Evolutionary conservation across 2,888 invertebrate genomes (phyloP), one percentile per base, ranked within the genome.

Genomic region (Trypoxylon attenuatum): DNA sequence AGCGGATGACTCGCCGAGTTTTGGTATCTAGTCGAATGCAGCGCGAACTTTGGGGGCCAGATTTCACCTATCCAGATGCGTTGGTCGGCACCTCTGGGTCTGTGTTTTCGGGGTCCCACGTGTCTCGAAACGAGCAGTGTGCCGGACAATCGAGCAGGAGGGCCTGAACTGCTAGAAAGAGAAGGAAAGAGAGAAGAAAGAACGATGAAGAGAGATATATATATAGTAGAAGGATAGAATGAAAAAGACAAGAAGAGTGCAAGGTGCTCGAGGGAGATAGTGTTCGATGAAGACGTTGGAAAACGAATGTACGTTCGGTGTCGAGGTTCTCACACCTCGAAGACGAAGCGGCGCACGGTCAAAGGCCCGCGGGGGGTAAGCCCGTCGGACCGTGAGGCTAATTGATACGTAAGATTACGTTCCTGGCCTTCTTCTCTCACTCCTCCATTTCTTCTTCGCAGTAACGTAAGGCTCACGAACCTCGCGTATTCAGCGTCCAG

Each of bases 371-470:
- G 83, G 87, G 86, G 86, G 87, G 86, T 85, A 84, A 82, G 79
- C 79, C 84, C 82, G 80, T 82, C 81, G 83, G 84, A 84, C 83
- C 82, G 83, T 82, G 83, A 81, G 84, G 84, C 87, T 87, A 87
- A 87, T 87, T 87, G 87, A 87, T 87, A 87, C 87, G 86, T 86
- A 85, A 86, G 85, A 86, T 86, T 86, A 85, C 84, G 82, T 84
- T 84, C 80, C 62, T 65, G 73, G 70, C 76, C 79, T 71, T 63
- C 62, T 64, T 64, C 64, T 61, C 55, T 71, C 64, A 23, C 71
- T 43, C 63, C 22, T 66, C 52, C 50, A 6, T 43, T n/a, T n/a
- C n/a, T n/a, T n/a, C n/a, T n/a, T 55, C 62, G 60, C 33, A 33
- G 13, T n/a, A n/a, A n/a, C n/a, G n/a, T n/a, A n/a, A n/a, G n/a